Evolutionary conservation across 2,888 invertebrate species (phyloP), one percentile per base, ranked within the genome.

Genomic region (Limnephilus lunatus): DNA sequence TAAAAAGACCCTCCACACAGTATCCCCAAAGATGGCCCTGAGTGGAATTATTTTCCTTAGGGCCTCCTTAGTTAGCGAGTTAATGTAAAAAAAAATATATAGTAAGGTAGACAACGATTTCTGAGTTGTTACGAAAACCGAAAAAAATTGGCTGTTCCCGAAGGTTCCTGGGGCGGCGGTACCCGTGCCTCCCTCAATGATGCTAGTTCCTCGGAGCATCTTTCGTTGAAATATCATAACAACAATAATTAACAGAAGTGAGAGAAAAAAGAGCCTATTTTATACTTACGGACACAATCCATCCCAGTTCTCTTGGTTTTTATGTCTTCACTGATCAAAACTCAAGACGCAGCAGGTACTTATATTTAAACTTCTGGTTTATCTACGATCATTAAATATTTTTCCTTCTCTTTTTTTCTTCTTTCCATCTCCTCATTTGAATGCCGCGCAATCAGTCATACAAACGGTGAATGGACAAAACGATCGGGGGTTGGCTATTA

Each of bases 401-500:
- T 83, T 35, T 35, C 31, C 83, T 2, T 19, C 14, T 35, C 12
- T 44, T 44, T 32, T 30, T 32, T 32, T 82, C 82, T 19, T 31
- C 82, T 15, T 83, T 68, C 53, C 83, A 9, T 83, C 32, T 19
- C 31, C 19, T 14, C 35, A 83, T 31, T 83, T 83, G 83, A 83
- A 83, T 83, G 83, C 35, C 19, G 15, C 83, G 83, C 83, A 83
- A 83, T 83, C 83, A 19, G 83, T 83, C 83, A 83, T 83, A 31
- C 12, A 35, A 83, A 31, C 35, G 83, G 83, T 83, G 83, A 83
- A 83, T 83, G 83, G 83, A 31, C 83, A 30, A 19, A 31, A n/a
- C 32, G 83, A 83, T 83, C 30, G 83, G 83, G 7, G 83, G 83
- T 83, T 83, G 83, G 83, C 83, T 83, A 83, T 83, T 83, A 83